phyloP scores from a whole-genome alignment of 2,113 vertebrate species.

The Grallaria varia region DNA sequence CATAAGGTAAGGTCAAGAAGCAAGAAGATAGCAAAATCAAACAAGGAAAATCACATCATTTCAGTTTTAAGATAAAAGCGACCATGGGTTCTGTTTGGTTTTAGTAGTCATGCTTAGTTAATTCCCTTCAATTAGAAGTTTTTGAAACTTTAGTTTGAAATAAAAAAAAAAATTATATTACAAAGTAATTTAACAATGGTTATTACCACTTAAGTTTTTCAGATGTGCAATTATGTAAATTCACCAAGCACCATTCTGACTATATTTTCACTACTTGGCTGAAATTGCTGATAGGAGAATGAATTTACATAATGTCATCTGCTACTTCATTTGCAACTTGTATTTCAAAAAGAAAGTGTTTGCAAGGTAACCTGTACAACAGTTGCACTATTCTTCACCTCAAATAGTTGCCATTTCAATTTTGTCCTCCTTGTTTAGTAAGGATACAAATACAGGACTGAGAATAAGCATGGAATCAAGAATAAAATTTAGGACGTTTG shows the following conservation, averaged over 20 bases:
- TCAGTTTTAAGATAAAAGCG: not conserved
- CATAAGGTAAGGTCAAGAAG: not conserved
- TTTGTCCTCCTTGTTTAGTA: not conserved
- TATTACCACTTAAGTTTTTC: conserved; percentile 6
- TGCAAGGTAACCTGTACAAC: not conserved
- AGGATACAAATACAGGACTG: not conserved
- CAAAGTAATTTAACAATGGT: conserved; percentile 14
- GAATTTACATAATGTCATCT: not conserved
- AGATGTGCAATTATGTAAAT: conserved; percentile 1
- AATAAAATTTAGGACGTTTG: not conserved
- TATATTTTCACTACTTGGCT: not conserved
- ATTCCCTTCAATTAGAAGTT: not conserved
- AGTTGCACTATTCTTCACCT: not conserved
- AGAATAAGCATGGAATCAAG: not conserved
- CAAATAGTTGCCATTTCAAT: not conserved
- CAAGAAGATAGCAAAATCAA: not conserved
- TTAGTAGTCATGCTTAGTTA: not conserved
- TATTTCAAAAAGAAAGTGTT: not conserved
- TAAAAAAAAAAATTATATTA: not conserved
- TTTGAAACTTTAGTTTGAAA: not conserved
- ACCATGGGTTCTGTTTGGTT: not conserved
- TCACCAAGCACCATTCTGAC: not conserved
- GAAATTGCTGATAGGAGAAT: not conserved
- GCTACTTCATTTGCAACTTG: not conserved
- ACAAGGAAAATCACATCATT: not conserved